These are phyloP conservation scores for Gryon sp. DNA, from an alignment of 1,140 invertebrate genomes.

Conservation along the genomic window DNA sequence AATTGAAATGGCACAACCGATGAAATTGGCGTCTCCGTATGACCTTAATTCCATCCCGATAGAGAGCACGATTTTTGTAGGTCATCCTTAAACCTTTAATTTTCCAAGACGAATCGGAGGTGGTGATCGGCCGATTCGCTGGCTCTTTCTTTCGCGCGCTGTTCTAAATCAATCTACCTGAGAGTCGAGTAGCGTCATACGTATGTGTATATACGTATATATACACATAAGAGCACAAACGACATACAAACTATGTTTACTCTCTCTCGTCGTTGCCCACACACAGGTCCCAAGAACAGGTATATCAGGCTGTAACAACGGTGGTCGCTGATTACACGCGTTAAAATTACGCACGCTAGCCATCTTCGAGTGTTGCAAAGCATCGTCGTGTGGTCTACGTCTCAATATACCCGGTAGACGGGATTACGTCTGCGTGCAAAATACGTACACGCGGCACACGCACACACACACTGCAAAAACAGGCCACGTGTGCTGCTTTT, in stretches of 20 bases:
- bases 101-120: constrained; percentile 36
- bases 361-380: constrained; percentile 50
- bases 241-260: too few relatives aligned
- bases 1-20: too few relatives aligned
- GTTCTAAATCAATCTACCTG: constrained; percentile 75
- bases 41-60: neutral
- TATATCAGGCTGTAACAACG: constrained; percentile 67
- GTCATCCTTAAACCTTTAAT: constrained; percentile 21
- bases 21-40: neutral
- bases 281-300: constrained; percentile 56
- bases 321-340: constrained; percentile 72
- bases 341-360: constrained; percentile 70
- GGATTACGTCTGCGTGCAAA: constrained; percentile 51
- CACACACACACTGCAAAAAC: constrained; percentile 49
- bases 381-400: constrained; percentile 72
- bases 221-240: neutral
- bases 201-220: constrained; percentile 1
- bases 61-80: constrained; percentile 5
- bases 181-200: constrained; percentile 64
- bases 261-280: constrained; percentile 24
- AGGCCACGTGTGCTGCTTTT: constrained; percentile 56
- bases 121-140: constrained; percentile 29
- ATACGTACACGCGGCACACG: constrained; percentile 42
- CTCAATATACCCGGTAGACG: constrained; percentile 68
- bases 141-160: constrained; percentile 42